Conservation (phyloP, 2,888 invertebrate genomes). For the Caenorhabditis virilis region DNA sequence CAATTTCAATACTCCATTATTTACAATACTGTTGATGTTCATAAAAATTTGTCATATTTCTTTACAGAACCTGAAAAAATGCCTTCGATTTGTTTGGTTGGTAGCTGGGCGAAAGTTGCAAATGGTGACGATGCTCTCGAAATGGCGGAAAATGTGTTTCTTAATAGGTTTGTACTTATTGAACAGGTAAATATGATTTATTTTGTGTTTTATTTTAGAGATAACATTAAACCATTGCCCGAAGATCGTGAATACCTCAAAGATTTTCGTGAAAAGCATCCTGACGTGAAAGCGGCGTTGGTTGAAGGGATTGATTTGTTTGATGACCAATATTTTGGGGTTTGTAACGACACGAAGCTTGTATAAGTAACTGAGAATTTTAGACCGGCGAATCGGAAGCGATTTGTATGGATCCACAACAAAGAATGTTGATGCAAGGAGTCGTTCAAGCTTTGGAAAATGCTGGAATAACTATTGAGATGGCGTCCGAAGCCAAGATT, state of each 20-base stretch:
- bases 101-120: slow-evolving; percentile 38
- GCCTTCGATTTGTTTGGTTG: slow-evolving; percentile 30
- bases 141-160: slow-evolving; percentile 36
- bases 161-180: slow-evolving; percentile 18
- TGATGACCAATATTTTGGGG: slow-evolving; percentile 51
- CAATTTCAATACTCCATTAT: neutral
- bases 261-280: slow-evolving; percentile 40
- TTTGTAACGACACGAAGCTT: neutral
- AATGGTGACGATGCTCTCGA: slow-evolving; percentile 35
- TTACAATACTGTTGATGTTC: neutral
- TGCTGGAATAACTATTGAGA: slow-evolving; percentile 41
- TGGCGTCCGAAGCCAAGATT: slow-evolving; percentile 32
- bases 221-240: slow-evolving; percentile 27
- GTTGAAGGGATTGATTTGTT: slow-evolving; percentile 45
- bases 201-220: slow-evolving; percentile 13
- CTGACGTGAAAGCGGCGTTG: slow-evolving; percentile 41
- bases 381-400: slow-evolving; percentile 48
- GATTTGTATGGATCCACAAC: slow-evolving; percentile 51
- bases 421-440: slow-evolving; percentile 44
- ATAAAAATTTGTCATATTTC: too few species aligned
- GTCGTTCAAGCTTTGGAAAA: slow-evolving; percentile 44
- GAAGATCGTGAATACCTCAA: slow-evolving; percentile 19
- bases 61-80: slow-evolving; percentile 9
- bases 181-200: neutral
- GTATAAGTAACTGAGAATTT: neutral